Evolutionary conservation across 92 coral and sea anemone genomes (phyloP), one percentile per base, ranked within the genome.

Genomic region (Parazoanthus atlanticus): DNA sequence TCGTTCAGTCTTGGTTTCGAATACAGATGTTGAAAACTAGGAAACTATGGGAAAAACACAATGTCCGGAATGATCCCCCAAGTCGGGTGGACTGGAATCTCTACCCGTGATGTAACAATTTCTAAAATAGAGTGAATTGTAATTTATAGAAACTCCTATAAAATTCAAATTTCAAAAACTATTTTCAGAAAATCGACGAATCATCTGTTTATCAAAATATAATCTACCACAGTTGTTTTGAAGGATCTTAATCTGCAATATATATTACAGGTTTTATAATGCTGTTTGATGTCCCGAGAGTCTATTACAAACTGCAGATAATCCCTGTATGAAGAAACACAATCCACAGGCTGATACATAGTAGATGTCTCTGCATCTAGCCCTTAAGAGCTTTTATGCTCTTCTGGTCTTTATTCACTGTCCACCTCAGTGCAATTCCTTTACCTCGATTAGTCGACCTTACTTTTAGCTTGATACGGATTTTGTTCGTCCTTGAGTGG

Each of bases 381-480:
- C 47, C 25, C 0, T 33, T 74, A 25, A 74, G 26, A 33, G 79
- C 41, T 34, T 74, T 17, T 74, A 36, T 17, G 30, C 8, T 23
- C 43, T 23, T 23, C 43, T 23, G 58, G 21, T 12, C 58, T 52
- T 13, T 52, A 17, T 38, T 74, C 28, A 28, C 2, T 9, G 79
- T 74, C 79, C 79, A 74, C 28, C 79, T 36, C n/a, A 74, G 47
- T 19, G 79, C 40, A 32, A 74, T 34, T 7, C 79, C 79, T 19
- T 41, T 36, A 1, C 79, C 79, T 5, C 13, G 26, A 41, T 74
- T 74, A 49, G 26, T 36, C 26, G 13, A 36, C 41, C 49, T 34
- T 31, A 38, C 30, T 41, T 74, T 74, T 25, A 74, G 26, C 79
- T 74, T 74, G 5, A 74, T 74, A 74, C 79, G 79, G 49, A 74